Conservation (phyloP, 2,113 vertebrate species). For the Synchiropus splendidus region DNA sequence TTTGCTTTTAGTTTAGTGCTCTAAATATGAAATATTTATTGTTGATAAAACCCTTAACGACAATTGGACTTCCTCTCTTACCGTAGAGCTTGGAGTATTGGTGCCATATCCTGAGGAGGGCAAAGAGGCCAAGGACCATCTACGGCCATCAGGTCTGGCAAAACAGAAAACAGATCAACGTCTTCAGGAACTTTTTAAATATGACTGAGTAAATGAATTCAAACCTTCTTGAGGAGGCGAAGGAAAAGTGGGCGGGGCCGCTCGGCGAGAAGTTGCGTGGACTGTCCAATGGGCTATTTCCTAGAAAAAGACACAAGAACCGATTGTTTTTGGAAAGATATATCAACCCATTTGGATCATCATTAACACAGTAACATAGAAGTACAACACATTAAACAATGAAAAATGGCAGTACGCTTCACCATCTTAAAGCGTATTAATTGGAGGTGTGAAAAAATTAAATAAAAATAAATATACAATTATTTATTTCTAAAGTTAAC, state of each 20-base stretch:
- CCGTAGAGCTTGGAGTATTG: constrained; percentile 90
- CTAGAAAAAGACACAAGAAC: constrained; percentile 50
- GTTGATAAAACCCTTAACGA: too few relatives aligned
- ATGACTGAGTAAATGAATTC: constrained; percentile 6
- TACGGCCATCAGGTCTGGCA: constrained; percentile 81
- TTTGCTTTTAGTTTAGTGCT: too few relatives aligned
- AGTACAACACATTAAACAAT: too few relatives aligned
- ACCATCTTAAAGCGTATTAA: too few relatives aligned
- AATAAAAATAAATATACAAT: too few relatives aligned
- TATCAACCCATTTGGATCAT: too few relatives aligned
- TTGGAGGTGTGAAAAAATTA: too few relatives aligned
- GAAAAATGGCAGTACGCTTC: too few relatives aligned
- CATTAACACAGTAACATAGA: too few relatives aligned
- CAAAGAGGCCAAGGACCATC: constrained; percentile 88
- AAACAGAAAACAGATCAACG: constrained; percentile 21
- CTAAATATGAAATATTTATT: too few relatives aligned
- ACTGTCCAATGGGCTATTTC: constrained; percentile 88
- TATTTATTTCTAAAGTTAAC: too few relatives aligned
- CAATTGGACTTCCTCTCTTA: constrained; percentile 28
- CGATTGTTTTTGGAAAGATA: not conserved
- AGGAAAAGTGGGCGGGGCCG: constrained; percentile 86
- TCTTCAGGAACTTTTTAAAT: constrained; percentile 4
- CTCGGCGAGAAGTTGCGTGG: constrained; percentile 89
- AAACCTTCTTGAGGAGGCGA: constrained; percentile 88
- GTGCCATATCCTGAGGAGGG: constrained; percentile 93